Base-by-base conservation (phyloP, 2,797 vertebrate genomes). In the Hephaestus fuliginosus region DNA sequence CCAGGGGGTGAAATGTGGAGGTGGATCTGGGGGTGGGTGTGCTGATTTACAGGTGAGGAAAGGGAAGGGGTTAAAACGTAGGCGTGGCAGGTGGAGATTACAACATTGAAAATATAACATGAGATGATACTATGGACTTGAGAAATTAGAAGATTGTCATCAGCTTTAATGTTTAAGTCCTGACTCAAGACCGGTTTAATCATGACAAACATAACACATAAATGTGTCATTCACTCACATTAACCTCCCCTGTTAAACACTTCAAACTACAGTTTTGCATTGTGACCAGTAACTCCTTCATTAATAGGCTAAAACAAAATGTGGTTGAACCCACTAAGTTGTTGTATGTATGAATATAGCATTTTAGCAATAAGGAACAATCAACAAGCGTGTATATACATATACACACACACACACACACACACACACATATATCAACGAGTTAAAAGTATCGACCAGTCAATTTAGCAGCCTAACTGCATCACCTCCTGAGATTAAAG, bases 1-100 rank as follows among this genome's bases (percentile, higher is more conserved):
- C 67, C 65, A 46, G 84, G 84, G 81, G 81, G 41, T 78, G 78
- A 76, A 74, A 80, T 51, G 63, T 57, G 60, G 64, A 80, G 74
- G 65, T 49, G 61, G 68, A 69, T 80, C 49, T 0, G 64, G 56
- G 74, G 70, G 71, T 33, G 30, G 30, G 30, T 41, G 61, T 64
- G 70, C 67, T 63, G 68, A 83, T 82, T 85, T 74, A 78, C 63
- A 71, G 72, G 73, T 84, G 68, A 7, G 65, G 12, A 36, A 65
- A 70, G 66, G 41, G 53, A 43, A 75, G 28, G 61, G 70, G 80
- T 89, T 81, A 80, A 82, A 79, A 66, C 20, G 39, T 39, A 18
- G 33, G 65, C 2, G 17, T 43, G 36, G 49, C 53, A 77, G 72
- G 69, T 78, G 70, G 60, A 74, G 51, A 53, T 83, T 25, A 25